Evolutionary conservation across 2,888 invertebrate genomes (phyloP).

Genomic region (Chalcis sispes): DNA sequence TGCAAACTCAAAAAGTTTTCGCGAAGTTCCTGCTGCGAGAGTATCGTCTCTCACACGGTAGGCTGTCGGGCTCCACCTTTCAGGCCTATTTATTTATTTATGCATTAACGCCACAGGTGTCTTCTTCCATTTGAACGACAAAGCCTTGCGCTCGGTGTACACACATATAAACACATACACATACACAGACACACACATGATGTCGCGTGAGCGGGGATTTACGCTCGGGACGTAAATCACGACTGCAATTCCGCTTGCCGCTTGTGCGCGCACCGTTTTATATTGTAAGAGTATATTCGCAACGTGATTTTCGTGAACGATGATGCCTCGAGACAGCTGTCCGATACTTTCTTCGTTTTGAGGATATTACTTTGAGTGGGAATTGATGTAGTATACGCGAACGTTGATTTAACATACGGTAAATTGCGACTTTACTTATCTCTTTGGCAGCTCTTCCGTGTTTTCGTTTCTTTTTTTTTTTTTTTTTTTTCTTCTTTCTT

Average conservation of each 20-base stretch:
- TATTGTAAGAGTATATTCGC: not conserved
- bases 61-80: too few species aligned
- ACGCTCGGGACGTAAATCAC: conserved; percentile 37
- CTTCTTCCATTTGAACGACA: conserved; percentile 2
- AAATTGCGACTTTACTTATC: not conserved
- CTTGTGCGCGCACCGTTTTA: not conserved
- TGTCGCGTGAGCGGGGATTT: conserved; percentile 44
- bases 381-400: conserved; percentile 25
- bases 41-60: not conserved
- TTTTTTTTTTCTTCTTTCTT: too few species aligned
- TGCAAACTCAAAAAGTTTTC: not conserved
- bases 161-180: too few species aligned
- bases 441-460: not conserved
- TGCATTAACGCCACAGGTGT: conserved; percentile 43
- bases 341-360: conserved; percentile 28
- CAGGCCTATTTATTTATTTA: conserved; percentile 32
- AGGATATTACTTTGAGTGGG: conserved; percentile 7
- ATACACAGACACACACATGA: too few species aligned
- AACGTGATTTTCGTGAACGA: not conserved
- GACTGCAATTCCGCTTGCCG: conserved; percentile 11
- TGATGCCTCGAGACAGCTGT: not conserved
- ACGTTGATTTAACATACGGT: not conserved
- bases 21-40: not conserved
- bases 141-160: too few species aligned
- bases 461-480: not conserved